A percentile compares a stretch with the other conserved stretches of the same genome.
These are phyloP conservation scores for Paedocypris micromegethes DNA, from an alignment of 2,797 vertebrate species.

Conservation along the genomic window DNA sequence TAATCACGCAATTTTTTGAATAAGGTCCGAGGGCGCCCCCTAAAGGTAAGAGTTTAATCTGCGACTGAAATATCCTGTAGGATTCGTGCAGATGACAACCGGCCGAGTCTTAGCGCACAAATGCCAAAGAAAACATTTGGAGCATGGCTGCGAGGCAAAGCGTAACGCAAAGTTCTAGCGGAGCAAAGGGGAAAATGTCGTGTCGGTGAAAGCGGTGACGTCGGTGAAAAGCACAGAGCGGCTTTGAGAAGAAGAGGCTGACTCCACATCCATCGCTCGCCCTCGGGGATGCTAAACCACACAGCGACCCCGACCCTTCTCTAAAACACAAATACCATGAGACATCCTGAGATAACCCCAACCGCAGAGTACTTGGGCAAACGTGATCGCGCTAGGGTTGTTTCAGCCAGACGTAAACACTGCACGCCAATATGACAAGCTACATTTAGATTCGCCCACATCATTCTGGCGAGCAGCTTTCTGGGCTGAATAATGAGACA, in stretches of 20 bases:
- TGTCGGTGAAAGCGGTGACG: slow-evolving; percentile 39
- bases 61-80: slow-evolving; percentile 58
- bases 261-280: slow-evolving; percentile 39
- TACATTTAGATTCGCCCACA: slow-evolving; percentile 3
- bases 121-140: slow-evolving; percentile 44
- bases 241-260: slow-evolving; percentile 27
- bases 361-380: slow-evolving; percentile 7
- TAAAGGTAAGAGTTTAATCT: slow-evolving; percentile 60
- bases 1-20: too few relatives aligned
- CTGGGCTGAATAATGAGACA: not conserved
- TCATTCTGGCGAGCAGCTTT: not conserved
- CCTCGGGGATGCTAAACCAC: slow-evolving; percentile 15
- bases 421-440: slow-evolving; percentile 8
- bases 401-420: slow-evolving; percentile 16
- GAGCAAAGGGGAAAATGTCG: slow-evolving; percentile 40
- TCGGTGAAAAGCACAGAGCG: slow-evolving; percentile 33
- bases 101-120: slow-evolving; percentile 48
- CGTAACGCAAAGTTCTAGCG: slow-evolving; percentile 42
- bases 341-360: slow-evolving; percentile 9
- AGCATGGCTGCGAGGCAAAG: slow-evolving; percentile 49
- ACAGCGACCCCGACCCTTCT: slow-evolving; percentile 16
- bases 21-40: slow-evolving; percentile 39
- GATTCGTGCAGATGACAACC: slow-evolving; percentile 55
- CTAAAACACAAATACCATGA: slow-evolving; percentile 18
- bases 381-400: not conserved